Evolutionary conservation across 2,797 vertebrate genomes (phyloP).

Genomic region (Myripristis murdjan): DNA sequence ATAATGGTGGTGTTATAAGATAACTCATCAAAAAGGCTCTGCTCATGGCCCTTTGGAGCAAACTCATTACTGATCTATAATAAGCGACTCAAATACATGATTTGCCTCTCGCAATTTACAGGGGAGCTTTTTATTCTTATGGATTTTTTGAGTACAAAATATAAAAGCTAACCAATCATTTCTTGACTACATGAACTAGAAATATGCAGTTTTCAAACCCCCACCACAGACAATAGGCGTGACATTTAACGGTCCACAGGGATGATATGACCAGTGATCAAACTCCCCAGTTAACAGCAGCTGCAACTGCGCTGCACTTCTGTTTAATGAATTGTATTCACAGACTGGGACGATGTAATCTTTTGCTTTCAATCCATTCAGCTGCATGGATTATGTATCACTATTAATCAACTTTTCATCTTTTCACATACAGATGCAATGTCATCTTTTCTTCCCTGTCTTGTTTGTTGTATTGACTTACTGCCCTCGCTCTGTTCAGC

Average conservation of each 20-base stretch:
- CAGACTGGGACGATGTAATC: constrained; percentile 53
- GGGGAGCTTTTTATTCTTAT: no score
- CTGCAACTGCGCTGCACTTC: constrained; percentile 34
- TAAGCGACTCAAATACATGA: no score
- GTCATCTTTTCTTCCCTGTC: background rate
- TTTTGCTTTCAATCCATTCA: constrained; percentile 66
- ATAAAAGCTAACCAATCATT: background rate
- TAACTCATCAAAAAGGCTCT: no score
- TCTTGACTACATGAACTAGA: background rate
- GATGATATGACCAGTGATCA: background rate
- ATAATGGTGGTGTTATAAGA: no score
- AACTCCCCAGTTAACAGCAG: background rate
- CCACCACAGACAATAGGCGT: no score
- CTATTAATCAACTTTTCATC: constrained; percentile 54
- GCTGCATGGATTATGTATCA: constrained; percentile 45
- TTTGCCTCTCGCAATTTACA: no score
- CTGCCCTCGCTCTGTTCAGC: no score
- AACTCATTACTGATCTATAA: no score
- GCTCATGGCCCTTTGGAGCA: no score
- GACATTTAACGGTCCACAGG: background rate
- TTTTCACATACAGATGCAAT: constrained; percentile 41
- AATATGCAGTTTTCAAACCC: background rate
- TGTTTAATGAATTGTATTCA: constrained; percentile 75
- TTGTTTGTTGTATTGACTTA: no score
- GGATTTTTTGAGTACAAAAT: background rate